Evolutionary conservation across 1,140 invertebrate genomes (phyloP), one percentile per base, ranked within the genome.

Genomic region (Forficula auricularia): DNA sequence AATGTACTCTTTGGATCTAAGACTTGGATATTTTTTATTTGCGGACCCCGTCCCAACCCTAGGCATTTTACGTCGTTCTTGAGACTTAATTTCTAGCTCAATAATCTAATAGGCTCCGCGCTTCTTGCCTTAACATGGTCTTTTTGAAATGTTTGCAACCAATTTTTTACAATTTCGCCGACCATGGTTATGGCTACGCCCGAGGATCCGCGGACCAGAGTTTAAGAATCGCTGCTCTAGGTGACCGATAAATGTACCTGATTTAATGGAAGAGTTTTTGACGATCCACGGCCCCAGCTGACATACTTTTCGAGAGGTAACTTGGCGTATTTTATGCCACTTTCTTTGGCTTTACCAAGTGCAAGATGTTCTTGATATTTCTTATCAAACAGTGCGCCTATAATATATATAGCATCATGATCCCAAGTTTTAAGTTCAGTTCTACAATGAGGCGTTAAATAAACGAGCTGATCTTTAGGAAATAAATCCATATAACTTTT

Each of bases 361-460:
- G 86, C 82, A 2, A 88, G 48, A 13, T 85, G 84, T 54, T 77
- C 68, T 53, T 67, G 67, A 37, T 71, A 67, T 0, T 76, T 69
- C 57, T 81, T 88, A 57, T 92, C 87, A 34, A 91, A 81, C 61
- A 88, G 75, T 43, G 71, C 83, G 18, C 88, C 89, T 49, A 95
- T 70, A 40, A 95, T 86, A 55, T 92, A 92, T 13, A 87, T 60
- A 47, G 73, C 71, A 58, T 90, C 72, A 52, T 69, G 70, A 64
- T 87, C 74, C 63, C 70, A 90, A 18, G 65, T 54, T 10, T 55
- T 57, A 42, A 94, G 50, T 52, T 77, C 70, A 35, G 76, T 63
- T 15, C 65, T 62, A 49, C 77, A 78, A 63, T 94, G 74, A 14
- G 88, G 86, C 31, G 85, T 83, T 15, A 95, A 62, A 60, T 94